phyloP scores from a whole-genome alignment of 2,113 vertebrate species.

The Bufo bufo region DNA sequence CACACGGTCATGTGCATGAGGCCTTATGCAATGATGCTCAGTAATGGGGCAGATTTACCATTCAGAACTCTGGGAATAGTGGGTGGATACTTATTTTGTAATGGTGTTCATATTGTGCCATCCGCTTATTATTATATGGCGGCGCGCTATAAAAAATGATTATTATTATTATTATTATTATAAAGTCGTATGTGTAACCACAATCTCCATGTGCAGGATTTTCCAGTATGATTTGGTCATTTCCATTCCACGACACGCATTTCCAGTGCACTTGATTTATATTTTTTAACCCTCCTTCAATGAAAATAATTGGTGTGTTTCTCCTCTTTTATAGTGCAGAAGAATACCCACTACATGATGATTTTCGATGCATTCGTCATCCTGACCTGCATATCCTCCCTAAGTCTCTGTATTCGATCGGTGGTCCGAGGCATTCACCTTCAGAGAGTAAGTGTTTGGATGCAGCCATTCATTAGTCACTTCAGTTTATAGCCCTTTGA shows the following conservation, averaged over 20 bases:
- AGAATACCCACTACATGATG: conserved; percentile 85
- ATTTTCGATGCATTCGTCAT: conserved; percentile 86
- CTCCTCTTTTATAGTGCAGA: conserved; percentile 75
- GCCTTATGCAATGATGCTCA: no score
- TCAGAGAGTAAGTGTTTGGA: conserved; percentile 78
- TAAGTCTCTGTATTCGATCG: conserved; percentile 85
- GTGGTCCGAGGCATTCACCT: conserved; percentile 83
- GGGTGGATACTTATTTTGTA: no score
- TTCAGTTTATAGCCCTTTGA: background rate
- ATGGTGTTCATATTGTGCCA: no score
- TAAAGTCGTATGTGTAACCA: no score
- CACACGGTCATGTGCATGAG: no score
- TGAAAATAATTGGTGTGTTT: background rate
- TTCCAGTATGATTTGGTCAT: background rate
- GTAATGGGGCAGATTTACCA: no score
- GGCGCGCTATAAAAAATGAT: no score
- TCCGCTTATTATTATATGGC: no score
- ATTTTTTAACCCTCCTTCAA: background rate
- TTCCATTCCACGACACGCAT: background rate
- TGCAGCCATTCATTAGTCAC: background rate
- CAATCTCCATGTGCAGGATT: no score
- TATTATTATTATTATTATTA: no score
- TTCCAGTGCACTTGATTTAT: background rate
- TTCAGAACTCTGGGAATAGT: no score
- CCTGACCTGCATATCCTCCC: conserved; percentile 81